Percentiles rank a stretch among this genome's conserved stretches.
phyloP scores from a whole-genome alignment of 2,888 invertebrate species.

The Dexiosoma caninum region DNA sequence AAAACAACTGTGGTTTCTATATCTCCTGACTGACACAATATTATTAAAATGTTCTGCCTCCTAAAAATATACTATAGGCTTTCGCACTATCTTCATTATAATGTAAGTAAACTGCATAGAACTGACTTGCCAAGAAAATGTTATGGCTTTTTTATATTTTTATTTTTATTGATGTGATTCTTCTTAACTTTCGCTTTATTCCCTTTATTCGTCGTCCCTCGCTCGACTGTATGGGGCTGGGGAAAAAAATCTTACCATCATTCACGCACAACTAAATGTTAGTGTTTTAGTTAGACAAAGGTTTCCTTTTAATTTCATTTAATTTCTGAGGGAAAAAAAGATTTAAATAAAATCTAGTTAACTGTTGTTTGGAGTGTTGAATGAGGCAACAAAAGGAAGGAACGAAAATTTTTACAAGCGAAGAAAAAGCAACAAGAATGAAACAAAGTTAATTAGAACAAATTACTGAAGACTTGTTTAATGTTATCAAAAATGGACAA shows the following conservation, averaged over 20 bases:
- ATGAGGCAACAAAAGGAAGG: not conserved
- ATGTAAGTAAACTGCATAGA: conserved; percentile 27
- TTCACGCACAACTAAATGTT: conserved; percentile 34
- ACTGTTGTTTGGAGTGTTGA: not conserved
- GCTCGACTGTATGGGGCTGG: no score
- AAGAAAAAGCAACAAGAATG: conserved; percentile 7
- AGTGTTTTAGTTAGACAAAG: not conserved
- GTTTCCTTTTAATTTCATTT: conserved; percentile 29
- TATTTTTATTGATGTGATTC: not conserved
- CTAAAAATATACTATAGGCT: conserved; percentile 18
- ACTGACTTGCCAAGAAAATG: not conserved
- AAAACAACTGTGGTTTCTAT: no score
- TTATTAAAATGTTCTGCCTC: not conserved
- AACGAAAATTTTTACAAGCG: not conserved
- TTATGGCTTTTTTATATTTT: not conserved
- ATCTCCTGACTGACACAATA: not conserved
- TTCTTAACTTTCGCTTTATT: not conserved
- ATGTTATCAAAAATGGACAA: not conserved
- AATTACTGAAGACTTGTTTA: conserved; percentile 32
- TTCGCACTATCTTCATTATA: not conserved
- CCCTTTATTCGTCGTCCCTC: not conserved
- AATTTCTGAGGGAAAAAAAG: not conserved
- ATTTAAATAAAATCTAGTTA: conserved; percentile 5
- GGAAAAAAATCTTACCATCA: not conserved
- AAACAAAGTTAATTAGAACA: conserved; percentile 44